Evolutionary conservation across 2,113 vertebrate genomes (phyloP), one percentile per base, ranked within the genome.

Genomic region (Oreochromis tanganicae): DNA sequence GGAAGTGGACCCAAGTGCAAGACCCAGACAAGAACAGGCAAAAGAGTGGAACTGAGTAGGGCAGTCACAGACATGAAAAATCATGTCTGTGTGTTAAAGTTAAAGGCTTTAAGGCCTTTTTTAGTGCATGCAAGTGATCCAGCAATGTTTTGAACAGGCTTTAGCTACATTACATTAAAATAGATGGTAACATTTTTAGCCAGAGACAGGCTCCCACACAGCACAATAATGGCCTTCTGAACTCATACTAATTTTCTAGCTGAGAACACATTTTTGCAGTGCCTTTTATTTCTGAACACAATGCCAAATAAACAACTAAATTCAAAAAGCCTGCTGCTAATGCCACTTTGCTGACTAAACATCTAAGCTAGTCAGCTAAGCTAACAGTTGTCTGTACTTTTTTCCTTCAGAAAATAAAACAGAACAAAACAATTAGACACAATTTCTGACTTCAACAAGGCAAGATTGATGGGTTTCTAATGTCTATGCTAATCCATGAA

Each of bases 111-210:
- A 63, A 63, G 16, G 16, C 5, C 9, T 34, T 36, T 34, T 16
- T 61, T 61, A 38, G 34, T 21, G 9, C 19, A 24, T 24, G 36
- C 36, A 41, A 68, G 36, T 24, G n/a, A 71, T 71, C 36, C n/a
- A 71, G 36, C 0, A 71, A 71, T 43, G n/a, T 24, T 43, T 43
- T 71, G 5, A 71, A 24, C 36, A 71, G 7, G 66, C n/a, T 71
- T 73, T 73, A 73, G 38, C 68, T 46, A 10, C 13, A 73, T 73
- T 73, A 46, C 68, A 73, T 73, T 46, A 73, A 27, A 43, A 27
- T 3, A 16, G 0, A 27, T 46, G 13, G 13, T 24, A 17, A 73
- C 3, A 71, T 24, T 43, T 71, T 21, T 16, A 71, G 38, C 12
- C 7, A 43, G 14, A 71, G 2, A 6, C 38, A 71, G 38, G 36